phyloP scores from a whole-genome alignment of 2,797 vertebrate genomes.

The Eleutherodactylus coqui region DNA sequence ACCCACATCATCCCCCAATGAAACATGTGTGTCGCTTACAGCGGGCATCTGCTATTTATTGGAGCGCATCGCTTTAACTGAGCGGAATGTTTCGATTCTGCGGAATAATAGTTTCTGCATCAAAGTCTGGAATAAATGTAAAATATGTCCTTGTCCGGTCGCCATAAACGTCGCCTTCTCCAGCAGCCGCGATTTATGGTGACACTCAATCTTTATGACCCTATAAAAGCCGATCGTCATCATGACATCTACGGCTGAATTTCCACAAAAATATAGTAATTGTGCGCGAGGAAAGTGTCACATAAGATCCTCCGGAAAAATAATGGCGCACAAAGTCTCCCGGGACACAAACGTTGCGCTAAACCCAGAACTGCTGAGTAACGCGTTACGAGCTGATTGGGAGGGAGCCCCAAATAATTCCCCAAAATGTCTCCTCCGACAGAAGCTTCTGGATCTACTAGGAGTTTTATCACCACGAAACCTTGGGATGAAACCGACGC shows the following conservation, averaged over 20 bases:
- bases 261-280: constrained; percentile 74
- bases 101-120: constrained; percentile 75
- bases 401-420: not conserved
- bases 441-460: not conserved
- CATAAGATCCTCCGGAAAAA: constrained; percentile 26
- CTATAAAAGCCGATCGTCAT: constrained; percentile 76
- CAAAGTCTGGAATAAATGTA: constrained; percentile 74
- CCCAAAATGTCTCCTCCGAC: not conserved
- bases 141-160: constrained; percentile 78
- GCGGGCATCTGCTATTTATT: constrained; percentile 28
- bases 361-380: constrained; percentile 48
- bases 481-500: not conserved
- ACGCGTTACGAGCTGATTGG: constrained; percentile 7
- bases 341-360: not conserved
- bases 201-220: constrained; percentile 78
- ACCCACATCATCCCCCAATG: not conserved
- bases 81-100: constrained; percentile 73
- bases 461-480: not conserved
- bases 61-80: constrained; percentile 38
- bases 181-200: constrained; percentile 77
- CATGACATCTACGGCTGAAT: constrained; percentile 74
- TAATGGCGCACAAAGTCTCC: constrained; percentile 3
- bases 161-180: constrained; percentile 77
- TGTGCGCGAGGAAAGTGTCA: constrained; percentile 66
- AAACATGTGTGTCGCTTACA: not conserved